Evolutionary conservation across 2,888 invertebrate genomes (phyloP).

Genomic region (Dynastes maya): DNA sequence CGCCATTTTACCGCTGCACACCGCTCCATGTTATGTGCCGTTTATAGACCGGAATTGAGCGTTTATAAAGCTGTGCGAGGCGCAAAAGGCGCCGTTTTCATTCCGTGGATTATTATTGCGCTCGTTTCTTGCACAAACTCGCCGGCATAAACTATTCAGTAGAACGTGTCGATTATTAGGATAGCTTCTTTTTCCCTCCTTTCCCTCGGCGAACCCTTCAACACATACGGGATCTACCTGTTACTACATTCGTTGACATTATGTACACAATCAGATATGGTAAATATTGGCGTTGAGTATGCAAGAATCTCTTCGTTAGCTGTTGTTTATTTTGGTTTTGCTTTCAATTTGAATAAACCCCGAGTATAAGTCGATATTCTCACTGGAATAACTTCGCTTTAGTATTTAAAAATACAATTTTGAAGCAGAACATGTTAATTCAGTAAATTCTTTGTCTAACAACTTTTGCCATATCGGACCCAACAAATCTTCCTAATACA

Average conservation of each 20-base stretch:
- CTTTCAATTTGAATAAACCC: background rate
- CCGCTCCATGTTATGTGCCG: slow-evolving; percentile 66
- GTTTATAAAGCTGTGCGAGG: slow-evolving; percentile 68
- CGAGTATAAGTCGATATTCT: too few species aligned
- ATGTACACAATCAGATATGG: background rate
- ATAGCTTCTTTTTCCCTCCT: slow-evolving; percentile 38
- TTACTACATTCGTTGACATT: slow-evolving; percentile 29
- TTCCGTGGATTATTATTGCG: slow-evolving; percentile 68
- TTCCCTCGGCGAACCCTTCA: slow-evolving; percentile 1
- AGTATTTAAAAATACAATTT: too few species aligned
- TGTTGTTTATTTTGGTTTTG: background rate
- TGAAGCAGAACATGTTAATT: too few species aligned
- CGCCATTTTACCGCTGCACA: slow-evolving; percentile 64
- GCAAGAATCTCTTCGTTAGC: too few species aligned
- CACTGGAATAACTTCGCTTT: too few species aligned
- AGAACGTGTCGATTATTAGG: slow-evolving; percentile 51
- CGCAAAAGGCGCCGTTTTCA: slow-evolving; percentile 69
- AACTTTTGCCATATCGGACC: too few species aligned
- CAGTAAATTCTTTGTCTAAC: too few species aligned
- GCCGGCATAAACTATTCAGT: slow-evolving; percentile 50
- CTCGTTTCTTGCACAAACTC: slow-evolving; percentile 62
- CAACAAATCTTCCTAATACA: too few species aligned
- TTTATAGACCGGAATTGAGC: slow-evolving; percentile 69
- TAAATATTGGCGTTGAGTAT: background rate
- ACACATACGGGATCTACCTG: slow-evolving; percentile 37